Conservation (phyloP, 92 coral and sea anemone genomes). For the Zoanthus solanderi region DNA sequence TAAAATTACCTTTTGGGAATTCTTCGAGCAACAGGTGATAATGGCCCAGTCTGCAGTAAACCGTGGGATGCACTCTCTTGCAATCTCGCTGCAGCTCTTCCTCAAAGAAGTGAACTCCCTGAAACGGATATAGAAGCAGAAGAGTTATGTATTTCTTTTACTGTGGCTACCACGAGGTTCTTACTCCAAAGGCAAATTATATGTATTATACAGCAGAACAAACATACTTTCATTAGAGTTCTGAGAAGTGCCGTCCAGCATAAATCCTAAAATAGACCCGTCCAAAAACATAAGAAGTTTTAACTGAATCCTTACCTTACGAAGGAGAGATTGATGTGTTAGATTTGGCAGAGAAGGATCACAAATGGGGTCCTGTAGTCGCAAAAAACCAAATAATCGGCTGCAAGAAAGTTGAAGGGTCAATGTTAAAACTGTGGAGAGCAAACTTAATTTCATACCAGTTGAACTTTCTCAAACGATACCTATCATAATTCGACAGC, state of each 20-base stretch:
- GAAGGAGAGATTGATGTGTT: slow-evolving; percentile 90
- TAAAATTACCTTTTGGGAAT: slow-evolving; percentile 86
- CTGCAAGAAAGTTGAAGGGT: slow-evolving; percentile 66
- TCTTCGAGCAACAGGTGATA: slow-evolving; percentile 97
- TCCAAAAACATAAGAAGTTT: slow-evolving; percentile 7
- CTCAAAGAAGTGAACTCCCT: slow-evolving; percentile 93
- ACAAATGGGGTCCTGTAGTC: slow-evolving; percentile 96
- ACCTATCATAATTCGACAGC: slow-evolving; percentile 98
- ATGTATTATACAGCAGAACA: background rate
- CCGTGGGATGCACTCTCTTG: slow-evolving; percentile 79
- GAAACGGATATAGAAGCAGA: background rate
- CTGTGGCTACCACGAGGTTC: slow-evolving; percentile 45
- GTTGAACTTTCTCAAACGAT: slow-evolving; percentile 49
- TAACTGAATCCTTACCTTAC: slow-evolving; percentile 79
- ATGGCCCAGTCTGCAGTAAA: slow-evolving; percentile 96
- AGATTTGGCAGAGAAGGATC: slow-evolving; percentile 90
- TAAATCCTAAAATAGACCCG: background rate
- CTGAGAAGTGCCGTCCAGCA: background rate
- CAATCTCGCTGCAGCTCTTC: slow-evolving; percentile 83
- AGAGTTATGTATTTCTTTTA: background rate
- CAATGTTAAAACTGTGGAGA: slow-evolving; percentile 34
- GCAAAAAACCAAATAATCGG: slow-evolving; percentile 98
- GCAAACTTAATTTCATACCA: slow-evolving; percentile 43
- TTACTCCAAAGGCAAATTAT: slow-evolving; percentile 16
- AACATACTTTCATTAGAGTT: background rate